Conservation (phyloP, 2,888 invertebrate species). For the Lutraria lutraria region DNA sequence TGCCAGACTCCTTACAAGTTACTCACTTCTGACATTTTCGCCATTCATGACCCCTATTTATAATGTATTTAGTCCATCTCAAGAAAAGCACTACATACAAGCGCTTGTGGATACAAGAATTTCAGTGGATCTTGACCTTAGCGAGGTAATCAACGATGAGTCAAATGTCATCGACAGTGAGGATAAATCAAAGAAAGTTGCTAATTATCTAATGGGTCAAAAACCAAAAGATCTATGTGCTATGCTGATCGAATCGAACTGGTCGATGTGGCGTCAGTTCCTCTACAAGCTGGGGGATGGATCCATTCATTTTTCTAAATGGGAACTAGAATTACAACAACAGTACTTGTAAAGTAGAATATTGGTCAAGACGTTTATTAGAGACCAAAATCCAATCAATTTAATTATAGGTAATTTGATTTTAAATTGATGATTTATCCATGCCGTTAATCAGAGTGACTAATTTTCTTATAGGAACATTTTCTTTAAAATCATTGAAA, state of each 20-base stretch:
- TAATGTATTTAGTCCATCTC: slow-evolving; percentile 45
- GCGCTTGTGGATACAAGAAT: slow-evolving; percentile 34
- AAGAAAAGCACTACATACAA: slow-evolving; percentile 40
- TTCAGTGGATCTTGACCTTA: background rate
- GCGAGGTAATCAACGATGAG: too few species aligned
- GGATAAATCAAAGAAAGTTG: background rate
- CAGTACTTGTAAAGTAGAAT: too few species aligned
- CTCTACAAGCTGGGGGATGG: background rate
- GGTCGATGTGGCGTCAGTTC: slow-evolving; percentile 41
- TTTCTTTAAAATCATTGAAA: too few species aligned
- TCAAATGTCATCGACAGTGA: background rate
- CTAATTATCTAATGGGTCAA: slow-evolving; percentile 9
- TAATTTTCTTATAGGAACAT: too few species aligned
- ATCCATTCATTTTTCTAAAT: too few species aligned
- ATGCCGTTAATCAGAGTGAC: too few species aligned
- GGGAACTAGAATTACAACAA: too few species aligned
- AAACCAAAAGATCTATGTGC: slow-evolving; percentile 43
- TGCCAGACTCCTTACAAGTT: slow-evolving; percentile 41
- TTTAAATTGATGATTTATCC: too few species aligned
- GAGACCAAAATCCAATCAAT: too few species aligned
- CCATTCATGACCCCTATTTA: slow-evolving; percentile 50
- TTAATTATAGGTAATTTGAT: too few species aligned
- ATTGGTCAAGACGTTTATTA: too few species aligned
- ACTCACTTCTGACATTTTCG: slow-evolving; percentile 42
- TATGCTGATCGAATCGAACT: slow-evolving; percentile 40